These are phyloP conservation scores for Oncorhynchus keta DNA, from an alignment of 2,113 vertebrate species.

Conservation along the genomic window DNA sequence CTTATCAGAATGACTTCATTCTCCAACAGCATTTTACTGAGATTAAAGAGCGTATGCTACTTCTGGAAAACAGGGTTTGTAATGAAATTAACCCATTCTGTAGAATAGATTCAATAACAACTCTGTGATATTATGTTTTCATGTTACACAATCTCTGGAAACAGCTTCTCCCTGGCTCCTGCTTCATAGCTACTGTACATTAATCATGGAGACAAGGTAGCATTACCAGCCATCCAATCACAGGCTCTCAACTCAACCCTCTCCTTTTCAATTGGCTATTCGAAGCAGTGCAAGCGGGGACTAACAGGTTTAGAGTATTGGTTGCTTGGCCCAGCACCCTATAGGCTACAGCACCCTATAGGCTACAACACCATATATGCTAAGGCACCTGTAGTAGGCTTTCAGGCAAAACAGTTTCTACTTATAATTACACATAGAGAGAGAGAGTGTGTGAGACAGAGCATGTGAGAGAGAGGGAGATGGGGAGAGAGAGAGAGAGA, in stretches of 20 bases:
- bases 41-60: constrained; percentile 34
- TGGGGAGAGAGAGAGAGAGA: too few relatives aligned
- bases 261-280: constrained; percentile 62
- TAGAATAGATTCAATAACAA: constrained; percentile 56
- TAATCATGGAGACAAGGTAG: constrained; percentile 71
- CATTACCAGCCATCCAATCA: constrained; percentile 66
- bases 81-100: constrained; percentile 56
- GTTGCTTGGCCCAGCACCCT: not conserved
- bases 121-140: constrained; percentile 61
- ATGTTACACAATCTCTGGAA: constrained; percentile 62
- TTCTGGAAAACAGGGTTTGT: constrained; percentile 41
- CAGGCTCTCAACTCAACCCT: constrained; percentile 70
- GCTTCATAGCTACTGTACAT: constrained; percentile 55
- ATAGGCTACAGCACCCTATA: too few relatives aligned
- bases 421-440: too few relatives aligned
- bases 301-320: constrained; percentile 29
- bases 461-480: too few relatives aligned
- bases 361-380: too few relatives aligned
- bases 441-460: too few relatives aligned
- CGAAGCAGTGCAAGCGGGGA: constrained; percentile 56
- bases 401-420: too few relatives aligned
- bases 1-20: constrained; percentile 46
- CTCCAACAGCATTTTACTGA: constrained; percentile 31
- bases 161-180: constrained; percentile 60
- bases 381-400: too few relatives aligned